Conservation (phyloP, 2,888 invertebrate genomes). For the Ganaspis brasiliensis region DNA sequence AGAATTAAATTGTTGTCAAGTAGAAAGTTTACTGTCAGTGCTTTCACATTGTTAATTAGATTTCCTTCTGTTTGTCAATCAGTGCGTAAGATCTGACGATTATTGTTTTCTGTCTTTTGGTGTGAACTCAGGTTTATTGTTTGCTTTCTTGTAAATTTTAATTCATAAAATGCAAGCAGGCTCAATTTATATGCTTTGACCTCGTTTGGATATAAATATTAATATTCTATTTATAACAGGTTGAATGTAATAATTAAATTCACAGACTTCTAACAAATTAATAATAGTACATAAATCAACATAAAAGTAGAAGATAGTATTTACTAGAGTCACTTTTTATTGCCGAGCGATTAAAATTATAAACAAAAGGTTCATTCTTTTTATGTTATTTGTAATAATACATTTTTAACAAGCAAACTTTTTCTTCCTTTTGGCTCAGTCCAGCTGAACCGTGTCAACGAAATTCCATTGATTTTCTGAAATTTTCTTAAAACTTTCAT, state of each 20-base stretch:
- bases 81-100: slow-evolving; percentile 28
- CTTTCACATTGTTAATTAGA: slow-evolving; percentile 52
- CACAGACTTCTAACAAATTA: background rate
- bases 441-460: too few species aligned
- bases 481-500: too few species aligned
- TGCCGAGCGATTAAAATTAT: too few species aligned
- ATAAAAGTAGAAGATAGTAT: too few species aligned
- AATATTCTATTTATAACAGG: background rate
- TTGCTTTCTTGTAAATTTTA: slow-evolving; percentile 16
- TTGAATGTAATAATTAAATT: background rate
- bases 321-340: too few species aligned
- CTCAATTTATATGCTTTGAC: background rate
- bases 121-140: slow-evolving; percentile 23
- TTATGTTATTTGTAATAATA: too few species aligned
- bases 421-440: too few species aligned
- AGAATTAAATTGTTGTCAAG: slow-evolving; percentile 33
- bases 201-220: background rate
- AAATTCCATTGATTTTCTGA: too few species aligned
- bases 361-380: too few species aligned
- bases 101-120: background rate
- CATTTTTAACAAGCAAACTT: too few species aligned
- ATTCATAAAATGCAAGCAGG: background rate
- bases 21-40: slow-evolving; percentile 47
- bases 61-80: slow-evolving; percentile 49
- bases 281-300: too few species aligned